Evolutionary conservation across 92 coral and sea anemone genomes (phyloP).

Genomic region (Scolanthus callimorphus): DNA sequence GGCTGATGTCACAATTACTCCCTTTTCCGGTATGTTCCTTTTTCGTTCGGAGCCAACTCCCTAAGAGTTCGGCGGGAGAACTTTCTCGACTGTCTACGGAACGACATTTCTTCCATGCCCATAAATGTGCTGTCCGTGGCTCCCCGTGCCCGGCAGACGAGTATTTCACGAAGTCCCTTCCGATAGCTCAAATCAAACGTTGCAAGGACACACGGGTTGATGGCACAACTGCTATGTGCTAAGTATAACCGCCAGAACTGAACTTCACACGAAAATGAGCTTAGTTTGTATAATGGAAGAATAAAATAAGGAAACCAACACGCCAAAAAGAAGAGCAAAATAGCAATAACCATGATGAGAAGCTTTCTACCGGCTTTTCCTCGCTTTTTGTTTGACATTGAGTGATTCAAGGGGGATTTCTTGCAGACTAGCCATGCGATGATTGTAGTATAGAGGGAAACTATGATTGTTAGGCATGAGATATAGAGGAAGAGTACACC

Average conservation of each 20-base stretch:
- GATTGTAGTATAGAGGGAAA: not conserved
- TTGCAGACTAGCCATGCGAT: not conserved
- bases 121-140: no score
- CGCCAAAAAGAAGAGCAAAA: not conserved
- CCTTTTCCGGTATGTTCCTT: no score
- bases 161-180: no score
- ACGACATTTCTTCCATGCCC: no score
- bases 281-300: not conserved
- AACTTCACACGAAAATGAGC: not conserved
- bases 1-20: no score
- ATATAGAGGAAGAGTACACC: not conserved
- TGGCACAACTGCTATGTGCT: not conserved
- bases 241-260: not conserved
- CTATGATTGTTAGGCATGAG: not conserved
- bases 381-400: not conserved
- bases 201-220: not conserved
- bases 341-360: not conserved
- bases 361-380: not conserved
- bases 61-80: no score
- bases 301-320: not conserved
- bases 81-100: no score
- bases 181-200: not conserved
- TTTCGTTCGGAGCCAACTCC: no score
- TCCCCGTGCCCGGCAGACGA: no score
- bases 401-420: not conserved